phyloP scores from a whole-genome alignment of 2,888 invertebrate species.

The Pheosia tremula region DNA sequence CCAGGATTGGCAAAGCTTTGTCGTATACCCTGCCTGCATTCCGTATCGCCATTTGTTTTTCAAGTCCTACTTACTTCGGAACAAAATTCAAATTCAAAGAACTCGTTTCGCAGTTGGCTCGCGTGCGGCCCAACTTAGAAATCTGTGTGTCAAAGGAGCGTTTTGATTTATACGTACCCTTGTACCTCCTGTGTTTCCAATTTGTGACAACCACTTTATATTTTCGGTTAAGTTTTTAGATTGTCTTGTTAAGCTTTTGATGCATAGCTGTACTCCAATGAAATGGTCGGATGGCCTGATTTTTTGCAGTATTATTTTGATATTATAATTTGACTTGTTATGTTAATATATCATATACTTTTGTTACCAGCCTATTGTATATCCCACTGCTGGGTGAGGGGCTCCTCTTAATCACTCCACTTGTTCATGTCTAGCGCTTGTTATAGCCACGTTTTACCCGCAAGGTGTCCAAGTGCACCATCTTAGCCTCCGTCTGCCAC shows the following conservation, averaged over 20 bases:
- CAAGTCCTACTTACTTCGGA: conserved; percentile 61
- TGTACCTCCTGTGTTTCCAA: conserved; percentile 20
- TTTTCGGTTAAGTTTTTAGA: conserved; percentile 7
- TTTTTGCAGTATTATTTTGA: too few relatives aligned
- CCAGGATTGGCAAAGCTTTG: conserved; percentile 71
- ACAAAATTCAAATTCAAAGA: conserved; percentile 62
- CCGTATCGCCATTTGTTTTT: conserved; percentile 71
- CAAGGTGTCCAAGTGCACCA: too few relatives aligned
- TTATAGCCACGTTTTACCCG: too few relatives aligned
- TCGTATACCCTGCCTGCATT: conserved; percentile 59
- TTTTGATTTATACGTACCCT: conserved; percentile 49
- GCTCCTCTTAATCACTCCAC: too few relatives aligned
- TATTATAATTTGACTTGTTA: too few relatives aligned
- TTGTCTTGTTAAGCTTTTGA: not conserved
- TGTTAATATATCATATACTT: too few relatives aligned
- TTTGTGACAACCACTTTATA: conserved; percentile 22
- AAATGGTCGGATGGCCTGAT: too few relatives aligned
- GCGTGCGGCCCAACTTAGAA: conserved; percentile 45
- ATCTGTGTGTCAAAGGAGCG: conserved; percentile 52
- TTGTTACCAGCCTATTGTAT: too few relatives aligned
- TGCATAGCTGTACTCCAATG: too few relatives aligned
- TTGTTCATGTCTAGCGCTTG: too few relatives aligned
- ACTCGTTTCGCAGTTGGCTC: conserved; percentile 54
- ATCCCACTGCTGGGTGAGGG: too few relatives aligned
- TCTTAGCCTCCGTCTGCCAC: too few relatives aligned